These are phyloP conservation scores for Cylindroiulus punctatus DNA, from an alignment of 2,888 invertebrate genomes.

Conservation along the genomic window DNA sequence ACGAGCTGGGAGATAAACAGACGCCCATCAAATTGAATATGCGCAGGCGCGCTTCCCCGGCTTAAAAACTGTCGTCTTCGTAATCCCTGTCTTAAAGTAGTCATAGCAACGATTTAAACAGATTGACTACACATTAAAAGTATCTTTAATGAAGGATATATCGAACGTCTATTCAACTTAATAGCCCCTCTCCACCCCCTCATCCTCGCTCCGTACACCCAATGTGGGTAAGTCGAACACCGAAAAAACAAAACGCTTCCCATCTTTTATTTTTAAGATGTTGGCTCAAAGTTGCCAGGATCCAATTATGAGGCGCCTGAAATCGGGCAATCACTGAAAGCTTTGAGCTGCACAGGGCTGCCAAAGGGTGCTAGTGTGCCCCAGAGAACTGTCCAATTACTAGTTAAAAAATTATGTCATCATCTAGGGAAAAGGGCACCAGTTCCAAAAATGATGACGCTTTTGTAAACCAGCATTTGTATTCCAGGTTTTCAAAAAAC, in stretches of 20 bases:
- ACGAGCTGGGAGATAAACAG: constrained; percentile 18
- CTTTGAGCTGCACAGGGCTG: not conserved
- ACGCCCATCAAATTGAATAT: not conserved
- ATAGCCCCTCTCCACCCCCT: not conserved
- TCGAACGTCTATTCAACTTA: not conserved
- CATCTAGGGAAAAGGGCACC: too few species aligned
- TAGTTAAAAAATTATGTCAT: too few species aligned
- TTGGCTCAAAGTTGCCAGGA: not conserved
- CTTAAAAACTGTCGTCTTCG: constrained; percentile 1
- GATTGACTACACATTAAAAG: constrained; percentile 18
- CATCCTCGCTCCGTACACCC: not conserved
- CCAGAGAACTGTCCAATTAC: not conserved
- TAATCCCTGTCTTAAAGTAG: constrained; percentile 10
- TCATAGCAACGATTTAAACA: constrained; percentile 18
- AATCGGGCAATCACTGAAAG: not conserved
- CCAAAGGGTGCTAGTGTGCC: not conserved
- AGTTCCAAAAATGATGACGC: too few species aligned
- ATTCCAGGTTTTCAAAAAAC: too few species aligned
- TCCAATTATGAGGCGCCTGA: not conserved
- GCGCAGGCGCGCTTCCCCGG: not conserved
- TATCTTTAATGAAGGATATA: constrained; percentile 18
- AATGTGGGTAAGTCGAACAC: not conserved
- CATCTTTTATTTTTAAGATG: constrained; percentile 7
- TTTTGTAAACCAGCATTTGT: too few species aligned
- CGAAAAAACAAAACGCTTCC: not conserved